Base-by-base conservation (phyloP, 2,113 vertebrate species). In the Carettochelys insculpta region DNA sequence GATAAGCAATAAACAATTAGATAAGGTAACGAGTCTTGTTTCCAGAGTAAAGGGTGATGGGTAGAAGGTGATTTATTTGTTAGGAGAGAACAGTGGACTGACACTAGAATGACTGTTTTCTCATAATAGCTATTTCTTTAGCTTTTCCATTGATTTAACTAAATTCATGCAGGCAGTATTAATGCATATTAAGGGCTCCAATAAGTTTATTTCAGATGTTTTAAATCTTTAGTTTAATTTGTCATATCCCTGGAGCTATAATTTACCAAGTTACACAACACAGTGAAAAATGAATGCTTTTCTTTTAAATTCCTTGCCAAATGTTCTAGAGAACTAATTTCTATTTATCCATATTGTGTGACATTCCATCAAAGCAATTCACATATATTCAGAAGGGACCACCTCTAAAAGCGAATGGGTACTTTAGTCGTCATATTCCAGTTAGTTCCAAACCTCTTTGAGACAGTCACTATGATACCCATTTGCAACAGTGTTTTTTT, bases 31-130 rank as follows among this genome's bases (percentile, higher is more conserved):
- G 76, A 38, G 4, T 14, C 85, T 27, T 2, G 68, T 93, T 92
- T 89, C 75, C 47, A 86, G 90, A 87, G 53, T n/a, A 54, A 92
- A 93, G 19, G 38, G 77, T 41, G 10, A 83, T n/a, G 80, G 79
- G 11, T 77, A 31, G 17, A 92, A 77, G 1, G n/a, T 19, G 22
- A 34, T 85, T 82, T 76, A 88, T 38, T 2, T 0, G 68, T 5
- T 25, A 41, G 48, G 27, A 91, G 25, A 80, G n/a, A 41, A 54
- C 8, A 8, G 24, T 38, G 12, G 13, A 54, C 51, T 43, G 27
- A 43, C 25, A 54, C 38, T 43, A 38, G n/a, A 80, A 38, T 29
- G 51, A 73, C 68, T 43, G 43, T 16, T 80, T 19, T 43, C 38
- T 9, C 38, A 43, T 38, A 43, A 8, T 43, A 41, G 25, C 25